These are phyloP conservation scores for Acrobasis consociella DNA, from an alignment of 2,888 invertebrate genomes.

Conservation along the genomic window DNA sequence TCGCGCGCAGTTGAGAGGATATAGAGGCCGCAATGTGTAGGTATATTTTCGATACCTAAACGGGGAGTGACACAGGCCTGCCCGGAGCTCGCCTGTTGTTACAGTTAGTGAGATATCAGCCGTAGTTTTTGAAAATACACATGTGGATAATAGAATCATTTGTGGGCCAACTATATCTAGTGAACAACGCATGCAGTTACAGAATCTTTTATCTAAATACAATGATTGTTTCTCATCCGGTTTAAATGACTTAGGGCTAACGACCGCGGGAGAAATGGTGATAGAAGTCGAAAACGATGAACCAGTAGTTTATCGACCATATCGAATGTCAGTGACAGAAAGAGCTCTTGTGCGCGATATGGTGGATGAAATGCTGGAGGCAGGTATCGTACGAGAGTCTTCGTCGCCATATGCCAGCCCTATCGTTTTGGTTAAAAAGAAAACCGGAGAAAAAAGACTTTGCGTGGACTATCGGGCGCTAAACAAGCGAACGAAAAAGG, in stretches of 20 bases:
- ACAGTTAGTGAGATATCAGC: too few species aligned
- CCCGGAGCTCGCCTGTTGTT: neutral
- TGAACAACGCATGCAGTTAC: too few species aligned
- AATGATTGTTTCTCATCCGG: slow-evolving; percentile 19
- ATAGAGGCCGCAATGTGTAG: too few species aligned
- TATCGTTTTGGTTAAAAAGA: slow-evolving; percentile 26
- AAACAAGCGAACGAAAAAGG: neutral
- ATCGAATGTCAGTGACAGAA: slow-evolving; percentile 28
- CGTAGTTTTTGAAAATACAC: too few species aligned
- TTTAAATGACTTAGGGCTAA: slow-evolving; percentile 14
- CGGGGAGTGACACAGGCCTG: too few species aligned
- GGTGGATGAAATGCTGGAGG: slow-evolving; percentile 24
- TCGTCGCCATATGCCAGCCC: slow-evolving; percentile 28
- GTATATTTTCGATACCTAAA: too few species aligned
- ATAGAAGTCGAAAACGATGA: slow-evolving; percentile 9
- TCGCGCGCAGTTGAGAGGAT: too few species aligned
- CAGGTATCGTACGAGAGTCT: slow-evolving; percentile 27
- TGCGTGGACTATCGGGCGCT: neutral
- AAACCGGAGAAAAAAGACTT: neutral
- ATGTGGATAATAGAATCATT: too few species aligned
- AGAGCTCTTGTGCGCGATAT: slow-evolving; percentile 25
- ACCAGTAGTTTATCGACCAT: too few species aligned
- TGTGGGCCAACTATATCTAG: too few species aligned
- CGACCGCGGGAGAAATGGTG: slow-evolving; percentile 15
- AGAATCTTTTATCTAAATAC: neutral